These are phyloP conservation scores for Lerema accius DNA, from an alignment of 1,140 invertebrate species.

Conservation along the genomic window DNA sequence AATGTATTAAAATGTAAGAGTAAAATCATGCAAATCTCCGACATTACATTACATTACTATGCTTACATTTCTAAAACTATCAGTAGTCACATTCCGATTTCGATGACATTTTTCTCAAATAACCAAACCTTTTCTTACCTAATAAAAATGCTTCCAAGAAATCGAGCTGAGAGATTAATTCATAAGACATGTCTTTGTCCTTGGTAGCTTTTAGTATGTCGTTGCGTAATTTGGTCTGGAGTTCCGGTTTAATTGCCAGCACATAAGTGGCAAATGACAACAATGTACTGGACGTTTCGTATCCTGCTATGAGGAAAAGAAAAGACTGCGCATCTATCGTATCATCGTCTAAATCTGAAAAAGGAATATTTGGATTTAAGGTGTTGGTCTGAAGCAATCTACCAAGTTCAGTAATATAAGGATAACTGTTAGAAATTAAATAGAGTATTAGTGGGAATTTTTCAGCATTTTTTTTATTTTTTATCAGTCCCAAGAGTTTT, in stretches of 20 bases:
- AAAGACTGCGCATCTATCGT: constrained; percentile 74
- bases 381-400: no score
- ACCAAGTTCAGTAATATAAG: no score
- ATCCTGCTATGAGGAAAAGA: constrained; percentile 79
- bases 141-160: constrained; percentile 83
- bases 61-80: no score
- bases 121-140: constrained; percentile 48
- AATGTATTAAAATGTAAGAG: no score
- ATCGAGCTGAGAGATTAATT: constrained; percentile 80
- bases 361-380: constrained; percentile 19
- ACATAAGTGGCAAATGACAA: constrained; percentile 83
- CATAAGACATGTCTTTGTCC: constrained; percentile 81
- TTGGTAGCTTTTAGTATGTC: constrained; percentile 83
- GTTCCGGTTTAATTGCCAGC: constrained; percentile 84
- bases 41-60: no score
- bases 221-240: constrained; percentile 84
- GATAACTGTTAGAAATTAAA: no score
- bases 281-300: constrained; percentile 81
- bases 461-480: no score
- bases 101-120: no score
- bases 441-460: no score
- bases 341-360: constrained; percentile 72
- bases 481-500: no score
- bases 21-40: no score
- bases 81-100: no score